Evolutionary conservation across 2,797 vertebrate species (phyloP).

Genomic region (Cetoscarus ocellatus): DNA sequence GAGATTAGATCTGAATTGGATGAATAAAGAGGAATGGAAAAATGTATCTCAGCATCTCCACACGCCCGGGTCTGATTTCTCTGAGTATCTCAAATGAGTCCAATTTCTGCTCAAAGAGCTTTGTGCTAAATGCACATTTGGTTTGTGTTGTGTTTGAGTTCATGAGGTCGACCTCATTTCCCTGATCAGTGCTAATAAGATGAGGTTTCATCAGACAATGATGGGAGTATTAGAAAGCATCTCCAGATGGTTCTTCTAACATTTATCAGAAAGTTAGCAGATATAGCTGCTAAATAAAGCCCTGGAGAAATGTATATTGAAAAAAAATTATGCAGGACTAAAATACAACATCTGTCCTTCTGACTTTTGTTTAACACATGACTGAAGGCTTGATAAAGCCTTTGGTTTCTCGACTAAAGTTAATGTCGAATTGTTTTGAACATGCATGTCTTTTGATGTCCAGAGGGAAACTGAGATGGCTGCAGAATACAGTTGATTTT

Average conservation of each 20-base stretch:
- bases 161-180: constrained; percentile 66
- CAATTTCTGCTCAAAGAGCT: constrained; percentile 64
- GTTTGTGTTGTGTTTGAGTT: constrained; percentile 75
- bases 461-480: not conserved
- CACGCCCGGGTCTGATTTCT: constrained; percentile 69
- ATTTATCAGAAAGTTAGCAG: constrained; percentile 20
- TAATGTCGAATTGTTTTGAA: not conserved
- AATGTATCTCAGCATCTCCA: constrained; percentile 73
- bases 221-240: constrained; percentile 39
- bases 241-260: constrained; percentile 53
- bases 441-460: not conserved
- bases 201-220: constrained; percentile 53
- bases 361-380: constrained; percentile 10
- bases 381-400: not conserved
- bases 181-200: constrained; percentile 71
- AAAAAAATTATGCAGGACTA: constrained; percentile 24
- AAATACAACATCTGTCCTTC: constrained; percentile 12
- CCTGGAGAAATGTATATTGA: constrained; percentile 4
- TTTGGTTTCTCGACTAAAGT: not conserved
- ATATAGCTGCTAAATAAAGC: constrained; percentile 4
- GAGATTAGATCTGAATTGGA: constrained; percentile 76
- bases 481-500: not conserved
- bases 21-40: constrained; percentile 76
- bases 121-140: constrained; percentile 77
- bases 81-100: constrained; percentile 70